Evolutionary conservation across 2,888 invertebrate genomes (phyloP).

Genomic region (Eulithis testata): DNA sequence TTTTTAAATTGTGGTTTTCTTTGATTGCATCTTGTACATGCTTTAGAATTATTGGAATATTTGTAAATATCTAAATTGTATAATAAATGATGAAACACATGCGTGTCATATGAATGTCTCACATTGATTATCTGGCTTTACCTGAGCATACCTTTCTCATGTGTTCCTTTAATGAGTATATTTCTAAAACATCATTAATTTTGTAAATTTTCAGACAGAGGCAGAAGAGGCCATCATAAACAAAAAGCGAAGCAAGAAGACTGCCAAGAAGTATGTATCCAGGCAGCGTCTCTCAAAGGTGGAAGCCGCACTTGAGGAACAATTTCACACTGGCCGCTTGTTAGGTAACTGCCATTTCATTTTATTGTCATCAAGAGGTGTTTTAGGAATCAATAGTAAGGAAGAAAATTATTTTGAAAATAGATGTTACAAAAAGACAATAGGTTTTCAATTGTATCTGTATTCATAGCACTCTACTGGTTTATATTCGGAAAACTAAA

Average conservation of each 20-base stretch:
- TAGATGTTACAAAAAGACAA: too few species aligned
- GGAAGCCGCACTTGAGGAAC: slow-evolving; percentile 96
- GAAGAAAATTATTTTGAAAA: too few species aligned
- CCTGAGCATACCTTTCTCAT: slow-evolving; percentile 42
- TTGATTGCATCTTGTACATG: too few species aligned
- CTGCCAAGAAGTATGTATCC: slow-evolving; percentile 95
- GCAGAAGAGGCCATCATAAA: slow-evolving; percentile 97
- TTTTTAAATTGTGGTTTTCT: too few species aligned
- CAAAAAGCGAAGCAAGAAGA: slow-evolving; percentile 97
- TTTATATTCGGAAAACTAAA: too few species aligned
- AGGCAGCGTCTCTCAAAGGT: slow-evolving; percentile 97
- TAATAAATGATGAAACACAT: slow-evolving; percentile 50
- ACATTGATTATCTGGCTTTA: slow-evolving; percentile 47
- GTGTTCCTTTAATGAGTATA: not conserved
- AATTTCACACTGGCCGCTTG: slow-evolving; percentile 97
- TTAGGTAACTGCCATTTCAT: slow-evolving; percentile 87
- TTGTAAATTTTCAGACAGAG: slow-evolving; percentile 87
- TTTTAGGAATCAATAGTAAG: too few species aligned
- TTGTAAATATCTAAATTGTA: not conserved
- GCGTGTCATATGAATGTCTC: slow-evolving; percentile 85
- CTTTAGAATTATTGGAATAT: too few species aligned
- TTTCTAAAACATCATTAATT: slow-evolving; percentile 3
- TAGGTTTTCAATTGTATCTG: too few species aligned
- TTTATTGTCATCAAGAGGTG: not conserved
- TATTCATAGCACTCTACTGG: too few species aligned